Percentiles rank a stretch among this genome's conserved stretches.
These are phyloP conservation scores for Phortica okadai DNA, from an alignment of 2,888 invertebrate genomes.

Conservation along the genomic window DNA sequence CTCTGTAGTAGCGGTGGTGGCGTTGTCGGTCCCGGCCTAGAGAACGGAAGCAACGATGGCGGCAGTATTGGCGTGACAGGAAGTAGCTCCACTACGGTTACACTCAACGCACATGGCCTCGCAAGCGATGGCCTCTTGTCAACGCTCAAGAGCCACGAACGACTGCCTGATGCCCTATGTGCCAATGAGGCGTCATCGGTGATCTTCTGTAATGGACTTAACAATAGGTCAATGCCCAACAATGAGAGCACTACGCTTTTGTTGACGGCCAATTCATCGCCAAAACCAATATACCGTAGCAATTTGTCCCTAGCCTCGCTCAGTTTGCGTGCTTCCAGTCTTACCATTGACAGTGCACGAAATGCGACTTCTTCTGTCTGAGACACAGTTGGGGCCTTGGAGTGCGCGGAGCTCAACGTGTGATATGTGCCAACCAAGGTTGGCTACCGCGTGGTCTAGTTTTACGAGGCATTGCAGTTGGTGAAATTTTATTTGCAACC, in stretches of 20 bases:
- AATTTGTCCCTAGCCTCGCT: constrained; percentile 75
- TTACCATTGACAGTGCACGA: constrained; percentile 77
- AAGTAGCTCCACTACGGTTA: constrained; percentile 35
- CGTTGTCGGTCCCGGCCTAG: neutral
- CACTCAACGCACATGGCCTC: constrained; percentile 48
- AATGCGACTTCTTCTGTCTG: constrained; percentile 79
- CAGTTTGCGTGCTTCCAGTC: constrained; percentile 74
- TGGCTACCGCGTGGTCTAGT: neutral
- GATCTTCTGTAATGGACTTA: constrained; percentile 55
- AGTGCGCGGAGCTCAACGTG: constrained; percentile 15
- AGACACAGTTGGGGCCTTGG: constrained; percentile 33
- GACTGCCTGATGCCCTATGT: constrained; percentile 34
- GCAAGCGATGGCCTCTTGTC: constrained; percentile 52
- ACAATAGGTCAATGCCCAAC: constrained; percentile 54
- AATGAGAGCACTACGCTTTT: constrained; percentile 62
- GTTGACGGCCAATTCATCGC: constrained; percentile 60
- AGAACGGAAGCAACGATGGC: constrained; percentile 50
- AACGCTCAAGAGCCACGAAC: constrained; percentile 44
- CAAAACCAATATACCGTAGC: constrained; percentile 72
- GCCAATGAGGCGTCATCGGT: constrained; percentile 41
- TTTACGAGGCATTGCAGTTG: too few species aligned
- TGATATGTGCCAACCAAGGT: neutral
- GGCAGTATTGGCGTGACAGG: constrained; percentile 41
- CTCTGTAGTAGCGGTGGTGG: constrained; percentile 70
- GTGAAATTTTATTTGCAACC: too few species aligned